Conservation (phyloP, 2,888 invertebrate species). For the Drosophila tanythrix region DNA sequence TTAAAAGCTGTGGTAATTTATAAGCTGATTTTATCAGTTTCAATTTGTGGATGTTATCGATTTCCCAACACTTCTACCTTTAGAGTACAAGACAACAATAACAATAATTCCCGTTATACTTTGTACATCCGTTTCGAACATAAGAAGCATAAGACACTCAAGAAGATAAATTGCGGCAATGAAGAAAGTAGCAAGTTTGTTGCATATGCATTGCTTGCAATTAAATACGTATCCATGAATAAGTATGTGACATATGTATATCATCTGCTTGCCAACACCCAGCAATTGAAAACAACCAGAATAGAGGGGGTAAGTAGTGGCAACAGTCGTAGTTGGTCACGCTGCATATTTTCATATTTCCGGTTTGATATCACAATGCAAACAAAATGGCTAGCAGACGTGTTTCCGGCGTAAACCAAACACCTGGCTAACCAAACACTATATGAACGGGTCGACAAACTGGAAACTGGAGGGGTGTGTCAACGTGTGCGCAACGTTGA, state of each 20-base stretch:
- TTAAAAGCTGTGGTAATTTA: background rate
- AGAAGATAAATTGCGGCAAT: slow-evolving; percentile 16
- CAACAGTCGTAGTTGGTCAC: slow-evolving; percentile 41
- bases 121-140: slow-evolving; percentile 38
- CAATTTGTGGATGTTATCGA: too few relatives aligned
- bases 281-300: slow-evolving; percentile 22
- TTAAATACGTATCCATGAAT: slow-evolving; percentile 18
- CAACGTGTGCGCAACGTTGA: slow-evolving; percentile 18
- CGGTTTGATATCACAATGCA: slow-evolving; percentile 80
- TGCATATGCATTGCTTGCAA: slow-evolving; percentile 46
- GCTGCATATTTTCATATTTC: slow-evolving; percentile 78
- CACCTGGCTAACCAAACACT: slow-evolving; percentile 58
- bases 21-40: too few relatives aligned
- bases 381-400: slow-evolving; percentile 80
- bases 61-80: background rate
- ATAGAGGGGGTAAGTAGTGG: slow-evolving; percentile 16
- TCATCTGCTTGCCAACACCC: slow-evolving; percentile 65
- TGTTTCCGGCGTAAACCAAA: slow-evolving; percentile 63
- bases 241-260: slow-evolving; percentile 26
- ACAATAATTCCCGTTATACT: slow-evolving; percentile 2
- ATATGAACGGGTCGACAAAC: background rate
- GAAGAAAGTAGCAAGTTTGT: slow-evolving; percentile 44
- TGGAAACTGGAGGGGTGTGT: background rate
- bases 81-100: background rate
- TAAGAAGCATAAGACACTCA: slow-evolving; percentile 27